phyloP scores from a whole-genome alignment of 1,140 invertebrate genomes.

The Neodiprion pinetum region DNA sequence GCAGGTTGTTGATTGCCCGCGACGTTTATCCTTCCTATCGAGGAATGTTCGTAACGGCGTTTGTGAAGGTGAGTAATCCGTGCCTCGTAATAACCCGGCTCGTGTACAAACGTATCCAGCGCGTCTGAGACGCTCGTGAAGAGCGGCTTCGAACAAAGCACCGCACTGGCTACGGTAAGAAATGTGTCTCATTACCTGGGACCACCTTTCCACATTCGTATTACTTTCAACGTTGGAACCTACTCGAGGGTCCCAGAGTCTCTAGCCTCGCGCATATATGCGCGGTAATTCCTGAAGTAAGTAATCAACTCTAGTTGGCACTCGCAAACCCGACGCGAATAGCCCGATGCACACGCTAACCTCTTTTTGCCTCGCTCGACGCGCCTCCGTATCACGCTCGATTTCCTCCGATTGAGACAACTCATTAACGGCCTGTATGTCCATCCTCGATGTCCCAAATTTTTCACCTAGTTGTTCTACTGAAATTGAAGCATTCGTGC shows the following conservation, averaged over 20 bases:
- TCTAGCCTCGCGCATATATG: not conserved
- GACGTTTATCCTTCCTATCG: too few species aligned
- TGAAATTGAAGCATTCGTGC: too few species aligned
- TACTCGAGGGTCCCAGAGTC: not conserved
- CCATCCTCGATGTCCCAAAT: too few species aligned
- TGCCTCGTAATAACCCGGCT: too few species aligned
- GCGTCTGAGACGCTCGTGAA: too few species aligned
- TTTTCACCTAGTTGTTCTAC: too few species aligned
- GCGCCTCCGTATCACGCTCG: not conserved
- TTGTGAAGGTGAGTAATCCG: too few species aligned
- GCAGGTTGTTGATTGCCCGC: too few species aligned
- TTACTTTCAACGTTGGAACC: slow-evolving; percentile 31
- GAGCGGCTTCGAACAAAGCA: slow-evolving; percentile 12
- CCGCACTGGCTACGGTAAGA: slow-evolving; percentile 25
- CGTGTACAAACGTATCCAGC: too few species aligned
- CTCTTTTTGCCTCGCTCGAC: not conserved
- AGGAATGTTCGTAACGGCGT: too few species aligned
- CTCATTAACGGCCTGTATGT: too few species aligned
- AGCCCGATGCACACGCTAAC: not conserved
- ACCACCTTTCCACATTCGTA: slow-evolving; percentile 18
- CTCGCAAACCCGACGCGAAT: not conserved
- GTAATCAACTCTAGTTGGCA: slow-evolving; percentile 3
- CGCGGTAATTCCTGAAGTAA: not conserved
- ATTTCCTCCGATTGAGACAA: not conserved
- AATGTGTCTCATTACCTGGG: slow-evolving; percentile 34